These are phyloP conservation scores for Bombus picipes DNA, from an alignment of 1,140 invertebrate species.

Conservation along the genomic window DNA sequence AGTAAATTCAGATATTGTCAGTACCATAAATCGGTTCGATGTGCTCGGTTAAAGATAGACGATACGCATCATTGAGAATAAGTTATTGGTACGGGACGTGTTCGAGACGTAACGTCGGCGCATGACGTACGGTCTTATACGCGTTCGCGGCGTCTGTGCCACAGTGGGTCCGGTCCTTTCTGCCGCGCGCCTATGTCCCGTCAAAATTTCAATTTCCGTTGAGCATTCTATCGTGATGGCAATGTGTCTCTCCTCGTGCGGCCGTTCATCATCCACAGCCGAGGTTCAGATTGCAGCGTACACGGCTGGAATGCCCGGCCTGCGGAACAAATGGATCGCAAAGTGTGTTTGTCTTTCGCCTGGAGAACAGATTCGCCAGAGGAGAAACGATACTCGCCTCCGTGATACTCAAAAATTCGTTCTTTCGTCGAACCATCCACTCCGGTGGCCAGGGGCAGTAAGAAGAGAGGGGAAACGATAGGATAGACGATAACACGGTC, in stretches of 20 bases:
- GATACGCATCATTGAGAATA: conserved; percentile 75
- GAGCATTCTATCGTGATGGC: conserved; percentile 72
- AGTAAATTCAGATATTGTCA: conserved; percentile 47
- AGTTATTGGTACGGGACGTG: conserved; percentile 74
- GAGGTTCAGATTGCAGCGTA: conserved; percentile 51
- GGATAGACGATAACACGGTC: not conserved
- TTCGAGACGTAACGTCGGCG: conserved; percentile 61
- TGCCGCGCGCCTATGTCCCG: conserved; percentile 61
- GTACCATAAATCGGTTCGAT: conserved; percentile 66
- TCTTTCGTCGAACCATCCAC: not conserved
- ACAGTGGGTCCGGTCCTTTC: conserved; percentile 53
- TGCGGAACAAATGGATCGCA: conserved; percentile 64
- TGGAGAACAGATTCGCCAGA: conserved; percentile 9
- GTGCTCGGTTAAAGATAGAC: conserved; percentile 69
- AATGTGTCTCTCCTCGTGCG: conserved; percentile 72
- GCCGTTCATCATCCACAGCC: conserved; percentile 71
- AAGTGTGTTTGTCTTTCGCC: conserved; percentile 55
- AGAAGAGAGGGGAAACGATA: not conserved
- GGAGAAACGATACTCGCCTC: not conserved
- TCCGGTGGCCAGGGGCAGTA: accelerated
- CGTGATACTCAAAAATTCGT: conserved; percentile 25
- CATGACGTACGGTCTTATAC: conserved; percentile 72
- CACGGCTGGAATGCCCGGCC: conserved; percentile 27
- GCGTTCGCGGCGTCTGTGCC: conserved; percentile 29
- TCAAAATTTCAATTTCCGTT: conserved; percentile 80